Conservation (phyloP, 2,888 invertebrate genomes). For the Cyrtodaria siliqua region DNA sequence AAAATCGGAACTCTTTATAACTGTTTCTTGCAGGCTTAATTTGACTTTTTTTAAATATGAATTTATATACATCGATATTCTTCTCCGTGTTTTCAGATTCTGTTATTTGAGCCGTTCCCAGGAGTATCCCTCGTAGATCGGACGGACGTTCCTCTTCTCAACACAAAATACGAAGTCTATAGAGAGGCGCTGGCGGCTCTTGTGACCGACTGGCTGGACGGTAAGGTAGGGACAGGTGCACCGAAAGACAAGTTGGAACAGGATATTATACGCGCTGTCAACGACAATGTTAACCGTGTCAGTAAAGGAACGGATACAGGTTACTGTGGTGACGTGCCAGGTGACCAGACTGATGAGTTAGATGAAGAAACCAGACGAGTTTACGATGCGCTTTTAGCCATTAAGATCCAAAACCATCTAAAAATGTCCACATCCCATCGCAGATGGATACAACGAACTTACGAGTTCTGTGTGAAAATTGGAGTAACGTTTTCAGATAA, state of each 20-base stretch:
- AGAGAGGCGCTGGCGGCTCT: slow-evolving; percentile 9
- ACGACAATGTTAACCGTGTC: slow-evolving; percentile 5
- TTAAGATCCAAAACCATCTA: slow-evolving; percentile 42
- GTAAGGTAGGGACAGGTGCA: slow-evolving; percentile 39
- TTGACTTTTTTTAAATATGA: too few relatives aligned
- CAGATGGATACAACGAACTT: slow-evolving; percentile 41
- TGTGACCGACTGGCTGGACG: slow-evolving; percentile 43
- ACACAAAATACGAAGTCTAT: slow-evolving; percentile 16
- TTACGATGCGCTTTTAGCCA: slow-evolving; percentile 35
- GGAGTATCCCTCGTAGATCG: not conserved
- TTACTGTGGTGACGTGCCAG: not conserved
- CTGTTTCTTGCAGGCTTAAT: too few relatives aligned
- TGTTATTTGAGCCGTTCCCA: not conserved
- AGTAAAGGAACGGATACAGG: not conserved
- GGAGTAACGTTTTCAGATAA: slow-evolving; percentile 40
- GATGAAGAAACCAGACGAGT: not conserved
- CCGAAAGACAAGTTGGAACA: slow-evolving; percentile 43
- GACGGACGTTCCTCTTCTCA: slow-evolving; percentile 25
- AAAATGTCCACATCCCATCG: slow-evolving; percentile 46
- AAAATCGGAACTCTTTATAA: too few relatives aligned
- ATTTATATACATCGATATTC: too few relatives aligned
- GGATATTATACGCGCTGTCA: slow-evolving; percentile 25
- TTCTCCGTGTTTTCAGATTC: not conserved
- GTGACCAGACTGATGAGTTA: not conserved
- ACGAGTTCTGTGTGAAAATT: slow-evolving; percentile 29